Evolutionary conservation across 1,140 invertebrate genomes (phyloP).

Genomic region (Rhynchophorus ferrugineus): DNA sequence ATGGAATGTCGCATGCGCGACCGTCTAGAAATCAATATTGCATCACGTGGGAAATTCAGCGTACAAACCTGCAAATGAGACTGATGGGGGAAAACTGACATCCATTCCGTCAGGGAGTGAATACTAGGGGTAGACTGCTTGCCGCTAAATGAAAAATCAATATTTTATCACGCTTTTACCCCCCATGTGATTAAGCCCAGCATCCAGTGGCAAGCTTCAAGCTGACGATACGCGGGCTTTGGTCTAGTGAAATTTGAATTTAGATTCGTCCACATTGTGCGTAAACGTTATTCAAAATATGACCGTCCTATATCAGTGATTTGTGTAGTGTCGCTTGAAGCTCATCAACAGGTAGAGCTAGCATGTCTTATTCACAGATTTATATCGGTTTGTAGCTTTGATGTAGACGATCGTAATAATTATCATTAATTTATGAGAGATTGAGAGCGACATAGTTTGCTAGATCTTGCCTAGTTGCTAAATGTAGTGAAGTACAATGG

Average conservation of each 20-base stretch:
- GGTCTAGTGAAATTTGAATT: not conserved
- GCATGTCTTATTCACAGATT: constrained; percentile 16
- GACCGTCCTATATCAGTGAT: constrained; percentile 1
- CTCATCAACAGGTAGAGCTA: constrained; percentile 23
- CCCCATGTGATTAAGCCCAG: constrained; percentile 9
- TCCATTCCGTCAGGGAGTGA: constrained; percentile 5
- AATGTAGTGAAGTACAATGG: constrained; percentile 12
- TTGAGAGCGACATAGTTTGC: constrained; percentile 9
- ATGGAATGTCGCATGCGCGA: not conserved
- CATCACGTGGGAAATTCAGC: constrained; percentile 14
- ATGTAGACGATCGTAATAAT: constrained; percentile 8
- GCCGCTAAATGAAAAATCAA: constrained; percentile 21
- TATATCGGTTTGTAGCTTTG: constrained; percentile 17
- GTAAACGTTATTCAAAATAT: constrained; percentile 8
- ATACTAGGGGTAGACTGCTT: constrained; percentile 19
- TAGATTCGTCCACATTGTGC: constrained; percentile 8
- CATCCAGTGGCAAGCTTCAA: constrained; percentile 1
- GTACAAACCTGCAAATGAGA: constrained; percentile 14
- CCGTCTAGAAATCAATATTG: constrained; percentile 10
- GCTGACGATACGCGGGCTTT: constrained; percentile 7
- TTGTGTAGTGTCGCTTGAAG: constrained; percentile 15
- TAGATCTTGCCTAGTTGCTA: constrained; percentile 14
- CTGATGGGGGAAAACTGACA: constrained; percentile 10
- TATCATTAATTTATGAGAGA: constrained; percentile 10
- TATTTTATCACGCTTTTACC: constrained; percentile 10